Evolutionary conservation across 2,113 vertebrate species (phyloP).

Genomic region (Apteryx mantelli): DNA sequence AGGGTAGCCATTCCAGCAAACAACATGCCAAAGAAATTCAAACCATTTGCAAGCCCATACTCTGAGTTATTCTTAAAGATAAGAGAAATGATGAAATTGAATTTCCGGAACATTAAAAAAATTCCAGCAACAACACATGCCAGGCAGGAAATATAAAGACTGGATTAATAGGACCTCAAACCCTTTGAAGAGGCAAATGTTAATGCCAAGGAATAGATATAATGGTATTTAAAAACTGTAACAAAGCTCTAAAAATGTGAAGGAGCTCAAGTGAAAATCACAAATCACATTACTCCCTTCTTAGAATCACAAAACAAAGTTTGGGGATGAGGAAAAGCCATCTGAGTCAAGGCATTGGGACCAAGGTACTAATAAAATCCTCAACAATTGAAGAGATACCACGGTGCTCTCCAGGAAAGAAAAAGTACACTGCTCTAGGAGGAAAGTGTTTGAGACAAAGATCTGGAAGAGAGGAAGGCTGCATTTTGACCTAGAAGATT

Average conservation of each 20-base stretch:
- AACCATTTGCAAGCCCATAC: not conserved
- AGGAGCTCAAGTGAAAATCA: not conserved
- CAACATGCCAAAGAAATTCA: not conserved
- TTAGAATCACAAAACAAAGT: not conserved
- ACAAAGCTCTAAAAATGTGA: not conserved
- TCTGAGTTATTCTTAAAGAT: not conserved
- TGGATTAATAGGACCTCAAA: not conserved
- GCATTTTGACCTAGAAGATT: not conserved
- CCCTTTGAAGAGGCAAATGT: not conserved
- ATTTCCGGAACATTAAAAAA: not conserved
- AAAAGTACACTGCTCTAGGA: not conserved
- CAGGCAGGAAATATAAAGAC: not conserved
- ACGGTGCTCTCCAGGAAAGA: not conserved
- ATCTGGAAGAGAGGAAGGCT: not conserved
- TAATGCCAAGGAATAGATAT: not conserved
- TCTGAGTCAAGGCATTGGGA: not conserved
- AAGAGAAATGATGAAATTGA: not conserved
- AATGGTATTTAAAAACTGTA: not conserved
- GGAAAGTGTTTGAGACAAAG: not conserved
- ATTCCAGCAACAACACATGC: not conserved
- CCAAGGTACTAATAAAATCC: not conserved
- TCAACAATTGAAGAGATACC: not conserved
- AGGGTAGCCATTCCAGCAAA: not conserved
- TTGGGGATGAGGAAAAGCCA: not conserved
- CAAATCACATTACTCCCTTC: not conserved